Percentiles rank a stretch among this genome's conserved stretches.
Evolutionary conservation across 2,888 invertebrate genomes (phyloP).

Genomic region (Acrobasis repandana): DNA sequence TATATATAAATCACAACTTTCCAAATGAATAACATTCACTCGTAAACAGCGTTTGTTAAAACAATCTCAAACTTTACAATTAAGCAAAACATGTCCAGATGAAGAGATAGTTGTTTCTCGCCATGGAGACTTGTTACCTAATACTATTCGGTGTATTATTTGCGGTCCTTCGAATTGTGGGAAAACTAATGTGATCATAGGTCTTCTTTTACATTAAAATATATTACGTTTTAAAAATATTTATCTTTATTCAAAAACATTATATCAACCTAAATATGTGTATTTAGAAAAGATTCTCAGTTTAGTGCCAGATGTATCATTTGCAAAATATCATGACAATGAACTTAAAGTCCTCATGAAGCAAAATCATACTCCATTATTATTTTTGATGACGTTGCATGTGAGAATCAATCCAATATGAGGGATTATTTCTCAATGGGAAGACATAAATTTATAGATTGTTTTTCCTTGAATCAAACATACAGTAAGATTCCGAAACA

Average conservation of each 20-base stretch:
- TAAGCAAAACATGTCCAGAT: background rate
- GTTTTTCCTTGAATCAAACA: background rate
- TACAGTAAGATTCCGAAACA: background rate
- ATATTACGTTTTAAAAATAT: no score
- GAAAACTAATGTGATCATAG: conserved; percentile 18
- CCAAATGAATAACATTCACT: no score
- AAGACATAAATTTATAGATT: background rate
- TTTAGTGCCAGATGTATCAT: background rate
- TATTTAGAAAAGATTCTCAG: background rate
- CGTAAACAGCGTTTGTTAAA: no score
- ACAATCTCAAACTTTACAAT: no score
- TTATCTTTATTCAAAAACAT: no score
- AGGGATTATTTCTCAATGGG: conserved; percentile 1
- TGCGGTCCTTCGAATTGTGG: conserved; percentile 24
- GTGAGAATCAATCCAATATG: no score
- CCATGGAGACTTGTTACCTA: background rate
- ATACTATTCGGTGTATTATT: no score
- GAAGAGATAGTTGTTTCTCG: no score
- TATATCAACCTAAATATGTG: no score
- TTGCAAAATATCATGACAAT: background rate
- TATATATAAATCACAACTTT: no score
- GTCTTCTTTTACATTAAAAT: background rate
- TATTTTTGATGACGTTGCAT: no score
- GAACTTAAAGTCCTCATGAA: background rate
- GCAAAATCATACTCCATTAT: background rate